Conservation (phyloP, 2,797 vertebrate genomes). For the Dryobates pubescens region DNA sequence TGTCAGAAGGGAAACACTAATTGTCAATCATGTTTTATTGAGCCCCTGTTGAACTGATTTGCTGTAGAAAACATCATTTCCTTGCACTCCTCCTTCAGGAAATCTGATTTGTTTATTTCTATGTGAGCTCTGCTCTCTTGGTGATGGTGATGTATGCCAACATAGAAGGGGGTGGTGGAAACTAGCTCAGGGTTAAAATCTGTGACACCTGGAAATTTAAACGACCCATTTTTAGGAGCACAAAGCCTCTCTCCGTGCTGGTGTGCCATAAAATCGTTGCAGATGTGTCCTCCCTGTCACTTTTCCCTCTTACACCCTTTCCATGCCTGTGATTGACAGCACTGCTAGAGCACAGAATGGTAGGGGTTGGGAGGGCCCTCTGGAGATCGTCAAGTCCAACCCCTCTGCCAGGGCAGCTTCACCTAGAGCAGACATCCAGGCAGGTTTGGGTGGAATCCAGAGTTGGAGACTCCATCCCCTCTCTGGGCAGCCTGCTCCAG, state of each 20-base stretch:
- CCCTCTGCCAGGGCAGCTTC: too few relatives aligned
- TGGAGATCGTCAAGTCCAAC: too few relatives aligned
- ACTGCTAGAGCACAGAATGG: too few relatives aligned
- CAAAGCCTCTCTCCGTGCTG: neutral
- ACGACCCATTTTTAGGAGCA: neutral
- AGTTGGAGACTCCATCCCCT: too few relatives aligned
- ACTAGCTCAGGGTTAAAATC: neutral
- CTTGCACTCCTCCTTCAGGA: neutral
- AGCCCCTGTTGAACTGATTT: conserved; percentile 37
- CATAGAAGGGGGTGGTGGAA: neutral
- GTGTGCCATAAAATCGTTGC: neutral
- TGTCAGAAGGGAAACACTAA: conserved; percentile 16
- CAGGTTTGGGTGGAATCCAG: too few relatives aligned
- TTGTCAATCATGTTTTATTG: conserved; percentile 29
- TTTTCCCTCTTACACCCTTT: neutral
- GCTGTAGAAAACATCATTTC: neutral
- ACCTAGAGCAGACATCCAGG: too few relatives aligned
- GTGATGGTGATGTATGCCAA: rapidly evolving
- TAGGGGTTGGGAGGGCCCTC: too few relatives aligned
- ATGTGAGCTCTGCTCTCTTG: neutral
- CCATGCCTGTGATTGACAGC: neutral
- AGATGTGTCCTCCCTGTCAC: neutral
- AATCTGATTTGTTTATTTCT: neutral
- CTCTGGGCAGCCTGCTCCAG: too few relatives aligned
- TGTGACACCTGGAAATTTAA: neutral